Evolutionary conservation across 2,888 invertebrate genomes (phyloP).

Genomic region (Agrilus cyanescens): DNA sequence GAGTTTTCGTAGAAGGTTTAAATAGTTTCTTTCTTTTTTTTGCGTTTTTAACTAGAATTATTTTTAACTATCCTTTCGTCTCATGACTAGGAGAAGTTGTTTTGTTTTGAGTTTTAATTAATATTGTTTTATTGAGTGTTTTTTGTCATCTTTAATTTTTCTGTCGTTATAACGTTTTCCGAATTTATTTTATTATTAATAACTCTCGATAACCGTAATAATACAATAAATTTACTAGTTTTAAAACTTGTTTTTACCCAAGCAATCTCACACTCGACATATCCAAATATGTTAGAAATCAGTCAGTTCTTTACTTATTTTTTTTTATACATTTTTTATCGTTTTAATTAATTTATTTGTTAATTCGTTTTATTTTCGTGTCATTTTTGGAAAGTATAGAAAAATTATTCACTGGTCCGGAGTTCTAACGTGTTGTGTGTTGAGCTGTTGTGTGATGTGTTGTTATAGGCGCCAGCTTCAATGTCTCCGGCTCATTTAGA

Average conservation of each 20-base stretch:
- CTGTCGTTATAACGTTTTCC: background rate
- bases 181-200: background rate
- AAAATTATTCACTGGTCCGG: background rate
- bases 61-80: background rate
- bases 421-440: background rate
- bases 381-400: too few species aligned
- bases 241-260: too few species aligned
- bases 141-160: background rate
- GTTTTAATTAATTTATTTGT: too few species aligned
- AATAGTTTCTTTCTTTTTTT: slow-evolving; percentile 3
- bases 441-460: slow-evolving; percentile 22
- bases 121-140: background rate
- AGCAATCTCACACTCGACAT: too few species aligned
- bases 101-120: too few species aligned
- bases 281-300: too few species aligned
- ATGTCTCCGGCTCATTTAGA: slow-evolving; percentile 81
- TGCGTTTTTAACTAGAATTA: background rate
- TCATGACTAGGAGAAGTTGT: background rate
- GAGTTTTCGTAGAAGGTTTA: slow-evolving; percentile 3
- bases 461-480: slow-evolving; percentile 75
- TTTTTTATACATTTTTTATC: too few species aligned
- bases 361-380: too few species aligned
- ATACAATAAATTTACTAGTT: too few species aligned
- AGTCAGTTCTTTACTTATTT: too few species aligned
- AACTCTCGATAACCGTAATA: too few species aligned